These are phyloP conservation scores for Gymnoscelis rufifasciata DNA, from an alignment of 2,888 invertebrate species.

Conservation along the genomic window DNA sequence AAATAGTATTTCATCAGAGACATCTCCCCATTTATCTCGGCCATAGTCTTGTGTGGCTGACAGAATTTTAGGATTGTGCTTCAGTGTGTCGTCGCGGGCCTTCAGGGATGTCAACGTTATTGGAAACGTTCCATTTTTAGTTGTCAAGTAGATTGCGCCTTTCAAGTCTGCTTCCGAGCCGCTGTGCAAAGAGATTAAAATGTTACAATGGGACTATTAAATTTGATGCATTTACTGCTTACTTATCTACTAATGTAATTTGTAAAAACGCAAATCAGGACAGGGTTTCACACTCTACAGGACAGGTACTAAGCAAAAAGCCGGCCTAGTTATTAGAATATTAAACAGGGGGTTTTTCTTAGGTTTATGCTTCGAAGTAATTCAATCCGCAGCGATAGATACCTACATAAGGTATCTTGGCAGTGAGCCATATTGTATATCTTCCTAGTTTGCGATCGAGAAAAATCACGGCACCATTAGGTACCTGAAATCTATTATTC, in stretches of 20 bases:
- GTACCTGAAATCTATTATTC: slow-evolving; percentile 31
- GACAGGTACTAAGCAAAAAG: slow-evolving; percentile 14
- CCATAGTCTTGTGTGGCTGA: slow-evolving; percentile 47
- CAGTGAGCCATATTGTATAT: slow-evolving; percentile 40
- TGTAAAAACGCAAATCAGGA: background rate
- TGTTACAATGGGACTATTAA: slow-evolving; percentile 7
- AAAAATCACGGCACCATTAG: slow-evolving; percentile 17
- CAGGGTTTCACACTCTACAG: background rate
- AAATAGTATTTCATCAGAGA: slow-evolving; percentile 51
- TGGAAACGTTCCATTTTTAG: slow-evolving; percentile 75
- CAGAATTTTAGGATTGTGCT: slow-evolving; percentile 58
- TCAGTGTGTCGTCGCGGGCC: slow-evolving; percentile 51
- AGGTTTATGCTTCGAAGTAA: slow-evolving; percentile 32
- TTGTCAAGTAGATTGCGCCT: slow-evolving; percentile 74
- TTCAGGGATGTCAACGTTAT: slow-evolving; percentile 66
- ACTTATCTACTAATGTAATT: too few relatives aligned
- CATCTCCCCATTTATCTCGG: slow-evolving; percentile 52
- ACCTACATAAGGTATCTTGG: slow-evolving; percentile 44
- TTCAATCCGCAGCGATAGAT: slow-evolving; percentile 38
- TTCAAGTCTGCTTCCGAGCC: slow-evolving; percentile 55
- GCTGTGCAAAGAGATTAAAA: slow-evolving; percentile 43
- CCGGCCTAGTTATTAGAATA: slow-evolving; percentile 51
- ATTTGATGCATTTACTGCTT: background rate
- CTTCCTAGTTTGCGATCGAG: slow-evolving; percentile 45
- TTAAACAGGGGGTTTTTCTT: slow-evolving; percentile 38